These are phyloP conservation scores for Chouioia cunea DNA, from an alignment of 2,888 invertebrate species.

Conservation along the genomic window DNA sequence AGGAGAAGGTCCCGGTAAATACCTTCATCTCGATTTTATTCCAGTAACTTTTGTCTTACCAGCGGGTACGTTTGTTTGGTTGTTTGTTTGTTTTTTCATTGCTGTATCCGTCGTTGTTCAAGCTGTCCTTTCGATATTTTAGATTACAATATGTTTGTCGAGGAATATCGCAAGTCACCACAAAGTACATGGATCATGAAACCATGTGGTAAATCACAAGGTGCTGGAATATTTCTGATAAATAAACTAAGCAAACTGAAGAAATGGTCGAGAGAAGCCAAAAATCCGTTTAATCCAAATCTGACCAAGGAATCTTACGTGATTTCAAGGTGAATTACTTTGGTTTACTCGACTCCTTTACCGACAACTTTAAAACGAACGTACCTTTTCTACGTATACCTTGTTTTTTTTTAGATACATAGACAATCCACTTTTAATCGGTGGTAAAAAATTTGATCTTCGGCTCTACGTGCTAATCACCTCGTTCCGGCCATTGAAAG, in stretches of 20 bases:
- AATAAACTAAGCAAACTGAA: constrained; percentile 95
- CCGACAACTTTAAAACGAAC: neutral
- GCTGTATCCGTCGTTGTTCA: neutral
- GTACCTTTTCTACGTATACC: too few species aligned
- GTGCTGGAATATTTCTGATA: constrained; percentile 94
- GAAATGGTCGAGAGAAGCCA: constrained; percentile 89
- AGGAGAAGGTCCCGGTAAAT: constrained; percentile 79
- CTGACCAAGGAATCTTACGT: constrained; percentile 92
- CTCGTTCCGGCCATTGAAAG: constrained; percentile 92
- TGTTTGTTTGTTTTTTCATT: neutral
- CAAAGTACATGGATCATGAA: constrained; percentile 98
- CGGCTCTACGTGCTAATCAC: constrained; percentile 93
- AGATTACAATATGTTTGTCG: constrained; percentile 97
- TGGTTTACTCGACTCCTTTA: neutral
- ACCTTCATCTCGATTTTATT: constrained; percentile 89
- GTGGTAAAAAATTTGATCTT: constrained; percentile 96
- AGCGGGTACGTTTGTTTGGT: constrained; percentile 70
- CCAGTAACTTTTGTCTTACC: constrained; percentile 95
- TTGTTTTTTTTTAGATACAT: constrained; percentile 77
- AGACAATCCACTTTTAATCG: constrained; percentile 93
- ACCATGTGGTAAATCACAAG: constrained; percentile 94
- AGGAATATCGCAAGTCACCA: constrained; percentile 94
- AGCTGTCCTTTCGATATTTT: constrained; percentile 2
- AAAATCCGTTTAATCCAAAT: constrained; percentile 87
- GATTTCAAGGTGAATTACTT: constrained; percentile 81